phyloP scores from a whole-genome alignment of 2,797 vertebrate species.

The Semotilus atromaculatus region DNA sequence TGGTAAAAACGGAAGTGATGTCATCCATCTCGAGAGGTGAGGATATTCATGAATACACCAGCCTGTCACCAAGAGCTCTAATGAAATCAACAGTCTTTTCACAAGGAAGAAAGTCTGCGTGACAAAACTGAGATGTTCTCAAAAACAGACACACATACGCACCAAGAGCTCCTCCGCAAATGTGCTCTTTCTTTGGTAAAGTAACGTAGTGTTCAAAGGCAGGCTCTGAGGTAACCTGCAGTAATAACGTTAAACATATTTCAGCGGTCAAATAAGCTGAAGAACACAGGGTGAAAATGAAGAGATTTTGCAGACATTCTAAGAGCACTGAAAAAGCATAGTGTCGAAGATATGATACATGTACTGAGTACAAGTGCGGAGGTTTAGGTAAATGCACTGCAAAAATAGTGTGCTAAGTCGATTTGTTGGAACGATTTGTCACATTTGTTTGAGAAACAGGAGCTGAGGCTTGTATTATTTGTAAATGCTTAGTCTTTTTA shows the following conservation, averaged over 20 bases:
- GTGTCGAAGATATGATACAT: neutral
- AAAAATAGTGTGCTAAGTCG: neutral
- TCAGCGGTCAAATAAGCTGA: conserved; percentile 13
- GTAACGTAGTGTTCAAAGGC: conserved; percentile 18
- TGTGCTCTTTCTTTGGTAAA: conserved; percentile 31
- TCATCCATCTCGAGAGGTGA: conserved; percentile 30
- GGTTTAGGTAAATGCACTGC: conserved; percentile 4
- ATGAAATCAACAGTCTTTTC: conserved; percentile 42
- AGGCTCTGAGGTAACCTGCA: conserved; percentile 30
- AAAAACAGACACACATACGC: conserved; percentile 33
- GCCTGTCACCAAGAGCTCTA: conserved; percentile 20
- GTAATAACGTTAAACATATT: conserved; percentile 39
- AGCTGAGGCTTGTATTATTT: neutral
- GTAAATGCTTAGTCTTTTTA: neutral
- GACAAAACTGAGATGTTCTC: conserved; percentile 38
- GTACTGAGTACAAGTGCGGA: neutral
- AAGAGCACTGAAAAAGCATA: conserved; percentile 24
- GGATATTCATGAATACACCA: conserved; percentile 29
- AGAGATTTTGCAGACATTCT: conserved; percentile 45
- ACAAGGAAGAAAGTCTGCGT: conserved; percentile 35
- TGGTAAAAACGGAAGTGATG: conserved; percentile 35
- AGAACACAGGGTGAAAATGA: conserved; percentile 42
- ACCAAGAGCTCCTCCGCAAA: conserved; percentile 2
- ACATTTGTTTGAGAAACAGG: neutral
- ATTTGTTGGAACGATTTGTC: conserved; percentile 11